phyloP scores from a whole-genome alignment of 2,888 invertebrate genomes.

The Eurytoma californica region DNA sequence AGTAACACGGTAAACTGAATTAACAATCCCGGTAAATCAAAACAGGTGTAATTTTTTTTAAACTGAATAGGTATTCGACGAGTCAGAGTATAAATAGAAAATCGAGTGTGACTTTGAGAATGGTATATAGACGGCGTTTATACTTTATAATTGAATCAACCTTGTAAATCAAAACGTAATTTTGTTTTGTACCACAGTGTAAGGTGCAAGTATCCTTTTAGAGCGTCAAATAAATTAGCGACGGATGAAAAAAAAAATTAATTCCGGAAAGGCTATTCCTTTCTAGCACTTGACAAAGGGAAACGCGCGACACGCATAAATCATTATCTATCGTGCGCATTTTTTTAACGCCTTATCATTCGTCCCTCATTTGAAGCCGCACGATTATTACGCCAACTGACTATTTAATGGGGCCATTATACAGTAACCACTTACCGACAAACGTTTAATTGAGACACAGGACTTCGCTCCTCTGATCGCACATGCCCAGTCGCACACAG shows the following conservation, averaged over 20 bases:
- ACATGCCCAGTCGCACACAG: neutral
- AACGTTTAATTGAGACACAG: slow-evolving; percentile 44
- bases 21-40: too few relatives aligned
- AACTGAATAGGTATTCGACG: too few relatives aligned
- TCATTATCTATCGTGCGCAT: neutral
- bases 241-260: neutral
- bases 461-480: neutral
- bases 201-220: too few relatives aligned
- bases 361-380: neutral
- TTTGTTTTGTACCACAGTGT: too few relatives aligned
- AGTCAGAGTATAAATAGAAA: too few relatives aligned
- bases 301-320: neutral
- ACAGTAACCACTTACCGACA: slow-evolving; percentile 16
- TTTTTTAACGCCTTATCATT: neutral
- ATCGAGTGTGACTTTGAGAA: too few relatives aligned
- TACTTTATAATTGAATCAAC: too few relatives aligned
- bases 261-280: neutral
- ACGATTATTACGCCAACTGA: slow-evolving; percentile 21
- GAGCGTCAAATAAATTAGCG: slow-evolving; percentile 1
- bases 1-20: too few relatives aligned
- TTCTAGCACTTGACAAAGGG: neutral
- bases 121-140: too few relatives aligned
- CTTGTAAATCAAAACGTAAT: too few relatives aligned
- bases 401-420: slow-evolving; percentile 26
- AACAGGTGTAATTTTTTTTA: too few relatives aligned